Evolutionary conservation across 2,888 invertebrate genomes (phyloP).

Genomic region (Tanaodytes sp.): DNA sequence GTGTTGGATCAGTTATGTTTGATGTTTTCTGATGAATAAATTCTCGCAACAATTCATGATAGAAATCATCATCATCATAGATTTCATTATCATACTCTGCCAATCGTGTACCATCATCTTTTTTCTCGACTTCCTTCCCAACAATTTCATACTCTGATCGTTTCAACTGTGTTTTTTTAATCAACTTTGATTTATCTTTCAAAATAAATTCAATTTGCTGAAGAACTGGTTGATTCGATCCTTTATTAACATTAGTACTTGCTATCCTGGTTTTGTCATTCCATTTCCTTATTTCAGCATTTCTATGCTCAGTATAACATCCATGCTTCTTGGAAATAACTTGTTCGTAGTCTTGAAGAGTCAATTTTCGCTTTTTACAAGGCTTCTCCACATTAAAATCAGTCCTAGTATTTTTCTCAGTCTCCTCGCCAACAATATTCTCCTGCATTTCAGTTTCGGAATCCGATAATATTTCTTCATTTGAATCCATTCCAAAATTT

Average conservation of each 20-base stretch:
- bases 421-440: conserved; percentile 67
- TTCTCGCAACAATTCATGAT: conserved; percentile 92
- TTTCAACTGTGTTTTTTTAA: conserved; percentile 86
- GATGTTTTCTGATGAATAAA: conserved; percentile 93
- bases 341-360: conserved; percentile 75
- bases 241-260: conserved; percentile 78
- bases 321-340: conserved; percentile 77
- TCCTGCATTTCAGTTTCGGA: conserved; percentile 69
- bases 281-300: conserved; percentile 92
- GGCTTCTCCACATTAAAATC: conserved; percentile 67
- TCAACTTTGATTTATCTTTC: conserved; percentile 82
- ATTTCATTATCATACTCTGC: conserved; percentile 85
- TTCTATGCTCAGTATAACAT: conserved; percentile 80
- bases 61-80: conserved; percentile 98
- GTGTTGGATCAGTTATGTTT: conserved; percentile 87
- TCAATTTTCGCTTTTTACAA: conserved; percentile 61
- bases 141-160: conserved; percentile 82
- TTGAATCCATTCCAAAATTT: too few species aligned
- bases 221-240: conserved; percentile 78
- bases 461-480: conserved; percentile 80
- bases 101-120: conserved; percentile 67
- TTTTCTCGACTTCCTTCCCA: conserved; percentile 74
- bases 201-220: conserved; percentile 91
- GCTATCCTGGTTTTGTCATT: conserved; percentile 90
- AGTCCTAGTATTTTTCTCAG: conserved; percentile 54